Evolutionary conservation across 1,140 invertebrate genomes (phyloP), one percentile per base, ranked within the genome.

Genomic region (Steinernema khuongi): DNA sequence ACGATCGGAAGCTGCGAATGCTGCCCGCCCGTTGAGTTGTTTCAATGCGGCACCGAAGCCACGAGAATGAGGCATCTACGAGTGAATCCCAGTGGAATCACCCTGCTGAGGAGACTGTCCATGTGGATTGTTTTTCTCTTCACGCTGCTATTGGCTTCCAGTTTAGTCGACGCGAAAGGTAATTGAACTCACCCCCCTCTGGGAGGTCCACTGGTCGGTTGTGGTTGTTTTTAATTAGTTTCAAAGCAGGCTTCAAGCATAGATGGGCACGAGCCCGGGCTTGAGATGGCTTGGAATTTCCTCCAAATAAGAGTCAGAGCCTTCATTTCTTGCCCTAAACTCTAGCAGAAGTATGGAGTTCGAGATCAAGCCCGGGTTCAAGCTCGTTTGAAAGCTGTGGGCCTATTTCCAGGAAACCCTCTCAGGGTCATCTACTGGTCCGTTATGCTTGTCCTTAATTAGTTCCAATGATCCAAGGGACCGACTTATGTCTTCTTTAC

Each of bases 31-130:
- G 14, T 60, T 60, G 50, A 60, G 26, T 17, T 26, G 50, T 22
- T 60, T 60, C 50, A 60, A 60, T 60, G 50, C 50, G 50, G 50
- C 50, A 60, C 50, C 50, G 50, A 22, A 60, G 50, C 4, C 50
- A 11, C 50, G 50, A 60, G 11, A 60, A 60, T 60, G 50, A 7
- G 50, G 50, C 50, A 60, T 60, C 50, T n/a, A 60, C 11, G 50
- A 60, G 50, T 22, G 19, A 22, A 7, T 14, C 14, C 26, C 50
- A 4, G 22, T n/a, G 50, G 50, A 22, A 60, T 41, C n/a, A 41
- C 36, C 36, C 7, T 41, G 7, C 36, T n/a, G 36, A 41, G 36
- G 36, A 41, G n/a, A 60, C 50, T 26, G 50, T 60, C 50, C 50
- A 60, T 60, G 50, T 4, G 22, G 50, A 60, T 26, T 26, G 50